phyloP scores from a whole-genome alignment of 2,888 invertebrate species.

The Frankliniella intonsa region DNA sequence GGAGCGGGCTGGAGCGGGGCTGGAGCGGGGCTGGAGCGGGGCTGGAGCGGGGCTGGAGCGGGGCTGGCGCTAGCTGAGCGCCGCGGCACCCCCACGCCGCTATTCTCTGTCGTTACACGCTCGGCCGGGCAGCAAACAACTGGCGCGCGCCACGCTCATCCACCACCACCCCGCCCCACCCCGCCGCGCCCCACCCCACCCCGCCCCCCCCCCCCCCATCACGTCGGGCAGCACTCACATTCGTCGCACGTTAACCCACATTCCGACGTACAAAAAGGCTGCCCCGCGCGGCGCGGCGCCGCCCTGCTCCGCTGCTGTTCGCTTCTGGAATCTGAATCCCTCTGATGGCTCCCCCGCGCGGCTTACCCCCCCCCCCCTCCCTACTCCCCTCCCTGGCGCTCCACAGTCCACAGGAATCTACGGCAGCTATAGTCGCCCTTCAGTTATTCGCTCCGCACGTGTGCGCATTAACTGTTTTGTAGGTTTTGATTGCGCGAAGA shows the following conservation, averaged over 20 bases:
- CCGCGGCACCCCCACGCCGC: not conserved
- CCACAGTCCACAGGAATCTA: too few species aligned
- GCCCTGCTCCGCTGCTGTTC: not conserved
- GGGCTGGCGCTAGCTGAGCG: too few species aligned
- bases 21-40: too few species aligned
- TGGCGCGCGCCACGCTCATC: not conserved
- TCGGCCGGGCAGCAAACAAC: conserved; percentile 21
- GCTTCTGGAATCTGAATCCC: not conserved
- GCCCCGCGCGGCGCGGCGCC: too few species aligned
- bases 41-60: too few species aligned
- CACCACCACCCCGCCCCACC: not conserved
- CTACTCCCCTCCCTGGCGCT: too few species aligned
- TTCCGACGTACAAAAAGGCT: not conserved
- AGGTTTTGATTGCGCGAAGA: too few species aligned
- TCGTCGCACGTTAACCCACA: conserved; percentile 6
- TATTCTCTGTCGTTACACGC: conserved; percentile 16
- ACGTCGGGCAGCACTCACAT: not conserved
- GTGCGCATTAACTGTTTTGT: too few species aligned
- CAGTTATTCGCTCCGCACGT: too few species aligned
- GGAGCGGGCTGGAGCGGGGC: too few species aligned
- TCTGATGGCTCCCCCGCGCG: not conserved
- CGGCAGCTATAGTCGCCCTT: too few species aligned
- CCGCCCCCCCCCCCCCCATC: not conserved
- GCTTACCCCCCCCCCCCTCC: too few species aligned
- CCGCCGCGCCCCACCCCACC: not conserved